Evolutionary conservation across 1,140 invertebrate genomes (phyloP).

Genomic region (Bradynema listronoti): DNA sequence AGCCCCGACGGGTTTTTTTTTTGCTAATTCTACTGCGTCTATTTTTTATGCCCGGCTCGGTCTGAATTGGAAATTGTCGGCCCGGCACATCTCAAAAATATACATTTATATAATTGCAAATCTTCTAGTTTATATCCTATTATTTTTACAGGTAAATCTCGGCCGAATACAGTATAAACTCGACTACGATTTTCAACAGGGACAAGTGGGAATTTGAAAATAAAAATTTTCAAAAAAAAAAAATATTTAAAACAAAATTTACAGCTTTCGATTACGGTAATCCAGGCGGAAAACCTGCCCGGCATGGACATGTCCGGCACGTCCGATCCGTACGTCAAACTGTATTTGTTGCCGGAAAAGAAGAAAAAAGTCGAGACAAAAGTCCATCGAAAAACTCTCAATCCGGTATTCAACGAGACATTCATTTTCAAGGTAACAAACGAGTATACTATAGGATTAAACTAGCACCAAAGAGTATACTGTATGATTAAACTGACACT

Average conservation of each 20-base stretch:
- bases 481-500: too few species aligned
- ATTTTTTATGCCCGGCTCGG: too few species aligned
- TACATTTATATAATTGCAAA: too few species aligned
- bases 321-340: constrained; percentile 57
- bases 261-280: constrained; percentile 52
- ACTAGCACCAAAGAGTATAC: too few species aligned
- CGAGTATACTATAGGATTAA: too few species aligned
- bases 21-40: too few species aligned
- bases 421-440: constrained; percentile 58
- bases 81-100: too few species aligned
- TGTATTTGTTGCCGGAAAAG: constrained; percentile 59
- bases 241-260: constrained; percentile 16
- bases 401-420: constrained; percentile 60
- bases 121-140: too few species aligned
- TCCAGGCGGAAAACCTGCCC: constrained; percentile 55
- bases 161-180: constrained; percentile 64
- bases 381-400: constrained; percentile 59
- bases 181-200: constrained; percentile 98
- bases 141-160: constrained; percentile 45
- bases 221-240: constrained; percentile 12
- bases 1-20: too few species aligned
- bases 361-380: constrained; percentile 61
- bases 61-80: too few species aligned
- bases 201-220: constrained; percentile 65
- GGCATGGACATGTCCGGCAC: constrained; percentile 55